Evolutionary conservation across 2,113 vertebrate species (phyloP).

Genomic region (Archocentrus centrarchus): DNA sequence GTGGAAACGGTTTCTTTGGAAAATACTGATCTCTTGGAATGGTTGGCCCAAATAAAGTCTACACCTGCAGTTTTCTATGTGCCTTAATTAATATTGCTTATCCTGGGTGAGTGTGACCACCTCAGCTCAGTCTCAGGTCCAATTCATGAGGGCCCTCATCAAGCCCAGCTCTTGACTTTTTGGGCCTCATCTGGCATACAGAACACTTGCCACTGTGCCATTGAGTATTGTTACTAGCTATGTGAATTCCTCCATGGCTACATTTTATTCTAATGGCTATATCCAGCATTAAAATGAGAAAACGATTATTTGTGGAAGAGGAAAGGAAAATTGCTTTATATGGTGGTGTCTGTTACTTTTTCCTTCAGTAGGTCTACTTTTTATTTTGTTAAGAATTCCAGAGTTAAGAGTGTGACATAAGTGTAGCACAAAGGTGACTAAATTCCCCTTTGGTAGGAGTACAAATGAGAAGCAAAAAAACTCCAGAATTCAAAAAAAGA

Average conservation of each 20-base stretch:
- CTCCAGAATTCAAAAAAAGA: not conserved
- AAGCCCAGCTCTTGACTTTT: not conserved
- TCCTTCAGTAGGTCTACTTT: not conserved
- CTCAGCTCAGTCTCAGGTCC: not conserved
- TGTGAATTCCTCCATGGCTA: not conserved
- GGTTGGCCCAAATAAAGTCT: not conserved
- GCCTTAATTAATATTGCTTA: not conserved
- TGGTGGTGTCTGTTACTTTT: not conserved
- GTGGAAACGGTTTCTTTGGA: not conserved
- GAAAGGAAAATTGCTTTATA: not conserved
- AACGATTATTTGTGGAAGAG: not conserved
- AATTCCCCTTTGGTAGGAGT: not conserved
- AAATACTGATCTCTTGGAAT: not conserved
- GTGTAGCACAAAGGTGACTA: not conserved
- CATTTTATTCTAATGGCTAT: not conserved
- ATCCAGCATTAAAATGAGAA: not conserved
- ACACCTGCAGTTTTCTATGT: not conserved
- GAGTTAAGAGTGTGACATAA: not conserved
- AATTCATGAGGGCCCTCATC: not conserved
- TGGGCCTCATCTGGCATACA: not conserved
- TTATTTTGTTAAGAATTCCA: not conserved
- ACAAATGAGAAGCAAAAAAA: not conserved
- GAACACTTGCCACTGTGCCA: not conserved
- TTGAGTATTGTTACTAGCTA: not conserved
- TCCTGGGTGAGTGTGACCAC: not conserved